phyloP scores from a whole-genome alignment of 2,888 invertebrate genomes.

The Drosophila putrida region DNA sequence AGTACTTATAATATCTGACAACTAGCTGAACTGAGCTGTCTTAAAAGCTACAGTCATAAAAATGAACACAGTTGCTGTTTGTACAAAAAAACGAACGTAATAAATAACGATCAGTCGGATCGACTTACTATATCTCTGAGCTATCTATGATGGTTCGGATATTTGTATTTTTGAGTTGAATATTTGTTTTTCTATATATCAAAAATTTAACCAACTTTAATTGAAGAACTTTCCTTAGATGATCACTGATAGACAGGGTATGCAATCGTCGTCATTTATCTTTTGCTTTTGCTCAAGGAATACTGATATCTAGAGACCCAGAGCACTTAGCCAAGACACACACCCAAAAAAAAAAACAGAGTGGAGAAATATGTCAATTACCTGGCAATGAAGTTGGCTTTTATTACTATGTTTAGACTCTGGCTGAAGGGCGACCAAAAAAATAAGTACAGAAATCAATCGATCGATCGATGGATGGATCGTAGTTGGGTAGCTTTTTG shows the following conservation, averaged over 20 bases:
- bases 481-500: neutral
- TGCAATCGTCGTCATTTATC: neutral
- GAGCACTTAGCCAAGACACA: conserved; percentile 59
- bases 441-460: conserved; percentile 52
- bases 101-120: neutral
- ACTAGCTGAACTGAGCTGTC: neutral
- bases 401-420: conserved; percentile 66
- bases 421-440: conserved; percentile 55
- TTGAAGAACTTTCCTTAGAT: neutral
- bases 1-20: neutral
- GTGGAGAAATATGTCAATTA: conserved; percentile 43
- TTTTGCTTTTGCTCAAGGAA: conserved; percentile 24
- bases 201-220: too few species aligned
- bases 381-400: conserved; percentile 59
- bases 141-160: neutral
- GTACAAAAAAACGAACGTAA: too few species aligned
- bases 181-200: too few species aligned
- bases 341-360: conserved; percentile 57
- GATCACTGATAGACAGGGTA: neutral
- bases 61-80: neutral
- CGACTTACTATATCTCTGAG: neutral
- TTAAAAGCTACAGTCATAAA: neutral
- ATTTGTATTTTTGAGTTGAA: too few species aligned
- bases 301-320: conserved; percentile 20
- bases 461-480: conserved; percentile 39